Percentiles rank a stretch among this genome's conserved stretches.
phyloP scores from a whole-genome alignment of 2,888 invertebrate species.

The Tricholauxania praeusta region DNA sequence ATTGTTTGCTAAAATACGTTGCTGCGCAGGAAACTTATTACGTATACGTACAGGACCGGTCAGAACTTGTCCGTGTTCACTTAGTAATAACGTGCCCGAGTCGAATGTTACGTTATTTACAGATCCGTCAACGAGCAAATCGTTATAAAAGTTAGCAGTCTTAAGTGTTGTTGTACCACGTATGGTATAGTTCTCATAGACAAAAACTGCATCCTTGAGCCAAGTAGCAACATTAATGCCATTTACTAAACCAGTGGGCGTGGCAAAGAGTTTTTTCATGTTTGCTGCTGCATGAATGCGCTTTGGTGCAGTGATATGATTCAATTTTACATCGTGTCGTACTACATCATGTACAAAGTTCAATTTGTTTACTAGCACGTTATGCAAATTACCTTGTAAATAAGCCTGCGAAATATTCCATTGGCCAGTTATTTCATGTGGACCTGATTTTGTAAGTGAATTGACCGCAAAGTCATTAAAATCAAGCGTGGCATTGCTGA shows the following conservation, averaged over 20 bases:
- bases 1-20: constrained; percentile 56
- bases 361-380: constrained; percentile 69
- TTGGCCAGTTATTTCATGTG: constrained; percentile 66
- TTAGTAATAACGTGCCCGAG: constrained; percentile 63
- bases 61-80: constrained; percentile 56
- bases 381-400: constrained; percentile 58
- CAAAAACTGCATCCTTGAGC: constrained; percentile 67
- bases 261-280: constrained; percentile 63
- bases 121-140: constrained; percentile 55
- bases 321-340: constrained; percentile 63
- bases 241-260: constrained; percentile 62
- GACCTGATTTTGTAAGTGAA: constrained; percentile 65
- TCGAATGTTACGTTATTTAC: constrained; percentile 67
- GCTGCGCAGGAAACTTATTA: constrained; percentile 50
- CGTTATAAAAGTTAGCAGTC: constrained; percentile 57
- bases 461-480: constrained; percentile 67
- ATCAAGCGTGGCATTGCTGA: constrained; percentile 55
- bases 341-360: constrained; percentile 71
- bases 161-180: constrained; percentile 66
- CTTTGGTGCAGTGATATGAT: constrained; percentile 69
- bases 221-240: constrained; percentile 69
- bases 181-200: constrained; percentile 66
- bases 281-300: constrained; percentile 63
- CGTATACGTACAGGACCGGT: constrained; percentile 55
- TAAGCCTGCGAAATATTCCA: constrained; percentile 57